Evolutionary conservation across 2,113 vertebrate genomes (phyloP).

Genomic region (Chaetops frenatus): DNA sequence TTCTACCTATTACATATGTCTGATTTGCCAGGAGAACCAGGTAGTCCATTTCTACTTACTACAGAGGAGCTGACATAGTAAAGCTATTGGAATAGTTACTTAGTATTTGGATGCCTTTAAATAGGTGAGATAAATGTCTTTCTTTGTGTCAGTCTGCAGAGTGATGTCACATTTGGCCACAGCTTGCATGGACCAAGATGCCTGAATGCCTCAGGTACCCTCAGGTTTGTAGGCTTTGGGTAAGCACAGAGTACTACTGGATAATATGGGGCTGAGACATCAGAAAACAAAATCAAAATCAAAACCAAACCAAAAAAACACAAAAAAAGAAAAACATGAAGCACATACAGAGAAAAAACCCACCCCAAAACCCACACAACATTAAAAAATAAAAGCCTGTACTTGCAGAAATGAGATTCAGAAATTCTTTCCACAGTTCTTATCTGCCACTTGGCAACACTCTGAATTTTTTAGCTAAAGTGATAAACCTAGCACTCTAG

Average conservation of each 20-base stretch:
- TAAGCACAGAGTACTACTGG: not conserved
- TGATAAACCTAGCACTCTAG: conserved; percentile 60
- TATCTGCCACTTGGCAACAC: conserved; percentile 63
- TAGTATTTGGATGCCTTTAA: not conserved
- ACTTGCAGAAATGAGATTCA: conserved; percentile 38
- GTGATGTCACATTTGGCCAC: not conserved
- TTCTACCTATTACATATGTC: not conserved
- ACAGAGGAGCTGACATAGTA: not conserved
- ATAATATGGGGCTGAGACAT: conserved; percentile 2
- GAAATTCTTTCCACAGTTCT: conserved; percentile 12
- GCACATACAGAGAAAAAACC: not conserved
- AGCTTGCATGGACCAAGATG: not conserved
- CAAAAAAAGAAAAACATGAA: not conserved
- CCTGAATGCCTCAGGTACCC: not conserved
- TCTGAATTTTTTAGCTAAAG: conserved; percentile 40
- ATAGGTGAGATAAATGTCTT: not conserved
- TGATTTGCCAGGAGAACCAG: not conserved
- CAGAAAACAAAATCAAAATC: not conserved
- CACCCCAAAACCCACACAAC: not conserved
- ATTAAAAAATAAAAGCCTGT: conserved; percentile 12
- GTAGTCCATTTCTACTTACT: not conserved
- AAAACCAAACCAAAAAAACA: not conserved
- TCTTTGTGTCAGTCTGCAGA: not conserved
- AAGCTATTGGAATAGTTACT: not conserved
- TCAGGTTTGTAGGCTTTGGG: not conserved